These are phyloP conservation scores for Alauda arvensis DNA, from an alignment of 2,797 vertebrate genomes.

Conservation along the genomic window DNA sequence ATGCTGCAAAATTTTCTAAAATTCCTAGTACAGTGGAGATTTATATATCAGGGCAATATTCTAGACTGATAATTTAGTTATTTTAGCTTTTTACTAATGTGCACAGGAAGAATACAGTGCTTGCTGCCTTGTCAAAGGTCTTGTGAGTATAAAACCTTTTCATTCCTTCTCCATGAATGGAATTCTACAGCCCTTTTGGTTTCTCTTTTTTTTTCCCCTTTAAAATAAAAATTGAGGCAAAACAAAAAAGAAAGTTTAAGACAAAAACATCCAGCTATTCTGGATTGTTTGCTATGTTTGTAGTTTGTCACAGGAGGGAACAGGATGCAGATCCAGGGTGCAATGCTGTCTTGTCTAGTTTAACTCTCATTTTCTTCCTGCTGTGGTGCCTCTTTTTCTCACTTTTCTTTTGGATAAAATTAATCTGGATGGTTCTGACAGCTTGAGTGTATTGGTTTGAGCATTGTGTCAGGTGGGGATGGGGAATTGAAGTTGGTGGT, in stretches of 20 bases:
- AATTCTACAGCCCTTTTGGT: neutral
- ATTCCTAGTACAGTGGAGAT: neutral
- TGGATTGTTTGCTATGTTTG: neutral
- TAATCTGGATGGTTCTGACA: neutral
- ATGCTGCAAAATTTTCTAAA: too few species aligned
- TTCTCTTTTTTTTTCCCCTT: neutral
- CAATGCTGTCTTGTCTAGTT: neutral
- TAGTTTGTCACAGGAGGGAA: neutral
- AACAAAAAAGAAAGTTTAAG: neutral
- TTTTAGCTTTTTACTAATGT: neutral
- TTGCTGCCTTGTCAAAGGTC: neutral
- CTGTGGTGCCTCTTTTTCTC: neutral
- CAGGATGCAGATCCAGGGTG: neutral
- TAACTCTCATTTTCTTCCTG: neutral
- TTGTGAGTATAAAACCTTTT: neutral
- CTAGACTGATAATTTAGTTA: neutral
- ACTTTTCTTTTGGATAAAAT: neutral
- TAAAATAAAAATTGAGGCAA: neutral
- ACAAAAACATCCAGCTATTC: neutral
- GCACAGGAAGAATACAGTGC: neutral
- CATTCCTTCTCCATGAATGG: neutral
- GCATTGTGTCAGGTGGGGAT: neutral
- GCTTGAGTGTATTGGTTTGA: neutral
- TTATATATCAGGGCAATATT: neutral
- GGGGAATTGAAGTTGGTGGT: neutral